phyloP scores from a whole-genome alignment of 2,113 vertebrate genomes.

The Isurus oxyrinchus region DNA sequence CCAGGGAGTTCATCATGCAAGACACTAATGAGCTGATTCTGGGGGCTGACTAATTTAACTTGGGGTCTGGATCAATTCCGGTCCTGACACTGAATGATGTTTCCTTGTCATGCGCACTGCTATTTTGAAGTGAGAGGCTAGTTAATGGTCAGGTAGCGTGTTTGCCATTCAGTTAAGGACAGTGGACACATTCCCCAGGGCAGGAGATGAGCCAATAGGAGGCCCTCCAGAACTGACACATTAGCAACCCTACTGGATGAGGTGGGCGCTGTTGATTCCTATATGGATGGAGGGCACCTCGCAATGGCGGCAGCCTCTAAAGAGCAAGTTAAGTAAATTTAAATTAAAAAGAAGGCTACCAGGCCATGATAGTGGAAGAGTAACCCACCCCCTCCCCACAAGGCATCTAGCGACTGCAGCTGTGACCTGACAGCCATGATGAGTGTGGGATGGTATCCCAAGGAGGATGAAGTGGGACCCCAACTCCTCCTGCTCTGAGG shows the following conservation, averaged over 20 bases:
- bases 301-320: too few relatives aligned
- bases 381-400: too few relatives aligned
- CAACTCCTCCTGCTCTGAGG: background rate
- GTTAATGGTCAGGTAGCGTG: background rate
- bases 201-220: background rate
- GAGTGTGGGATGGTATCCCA: background rate
- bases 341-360: too few relatives aligned
- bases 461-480: background rate
- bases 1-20: background rate
- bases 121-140: background rate
- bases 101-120: background rate
- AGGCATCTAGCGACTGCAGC: background rate
- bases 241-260: background rate
- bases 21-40: background rate
- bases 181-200: background rate
- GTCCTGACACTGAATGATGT: background rate
- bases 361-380: too few relatives aligned
- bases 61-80: background rate
- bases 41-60: background rate
- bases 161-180: background rate
- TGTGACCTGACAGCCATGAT: background rate
- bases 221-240: background rate
- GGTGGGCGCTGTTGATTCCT: background rate
- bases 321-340: too few relatives aligned
- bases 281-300: background rate